Conservation (phyloP, 2,888 invertebrate genomes). For the Tanytarsus gracilentus region DNA sequence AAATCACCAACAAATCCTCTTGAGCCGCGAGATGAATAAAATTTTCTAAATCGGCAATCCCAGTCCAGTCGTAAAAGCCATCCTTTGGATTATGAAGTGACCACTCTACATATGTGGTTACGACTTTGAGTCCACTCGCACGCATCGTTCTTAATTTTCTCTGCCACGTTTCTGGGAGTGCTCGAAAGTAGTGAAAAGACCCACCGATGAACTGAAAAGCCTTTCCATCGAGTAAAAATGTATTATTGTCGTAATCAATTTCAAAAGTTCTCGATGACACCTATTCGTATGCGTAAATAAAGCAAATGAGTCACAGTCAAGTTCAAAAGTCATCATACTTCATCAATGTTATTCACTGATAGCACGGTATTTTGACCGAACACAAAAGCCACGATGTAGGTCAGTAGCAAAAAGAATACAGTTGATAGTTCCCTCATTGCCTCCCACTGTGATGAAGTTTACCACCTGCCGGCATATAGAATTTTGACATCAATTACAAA, state of each 20-base stretch:
- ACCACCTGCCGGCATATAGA: too few species aligned
- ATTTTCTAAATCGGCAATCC: slow-evolving; percentile 57
- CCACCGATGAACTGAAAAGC: slow-evolving; percentile 65
- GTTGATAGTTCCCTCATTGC: neutral
- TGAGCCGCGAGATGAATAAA: slow-evolving; percentile 67
- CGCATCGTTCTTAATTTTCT: slow-evolving; percentile 65
- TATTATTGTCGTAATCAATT: slow-evolving; percentile 50
- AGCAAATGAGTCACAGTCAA: neutral
- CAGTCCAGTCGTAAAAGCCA: slow-evolving; percentile 53
- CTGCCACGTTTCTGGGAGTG: slow-evolving; percentile 68
- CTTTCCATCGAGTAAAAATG: slow-evolving; percentile 61
- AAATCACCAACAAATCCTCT: slow-evolving; percentile 68
- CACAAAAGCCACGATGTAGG: neutral
- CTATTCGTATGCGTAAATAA: neutral
- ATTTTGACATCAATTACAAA: too few species aligned
- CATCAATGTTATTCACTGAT: slow-evolving; percentile 4
- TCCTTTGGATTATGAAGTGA: slow-evolving; percentile 71
- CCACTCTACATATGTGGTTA: slow-evolving; percentile 86
- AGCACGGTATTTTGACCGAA: neutral
- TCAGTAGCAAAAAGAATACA: neutral
- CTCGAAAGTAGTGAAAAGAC: slow-evolving; percentile 80
- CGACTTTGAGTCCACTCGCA: slow-evolving; percentile 75
- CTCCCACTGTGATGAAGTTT: too few species aligned
- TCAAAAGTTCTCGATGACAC: slow-evolving; percentile 36
- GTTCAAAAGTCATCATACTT: neutral